phyloP scores from a whole-genome alignment of 2,113 vertebrate species.

The Accipiter cooperii region DNA sequence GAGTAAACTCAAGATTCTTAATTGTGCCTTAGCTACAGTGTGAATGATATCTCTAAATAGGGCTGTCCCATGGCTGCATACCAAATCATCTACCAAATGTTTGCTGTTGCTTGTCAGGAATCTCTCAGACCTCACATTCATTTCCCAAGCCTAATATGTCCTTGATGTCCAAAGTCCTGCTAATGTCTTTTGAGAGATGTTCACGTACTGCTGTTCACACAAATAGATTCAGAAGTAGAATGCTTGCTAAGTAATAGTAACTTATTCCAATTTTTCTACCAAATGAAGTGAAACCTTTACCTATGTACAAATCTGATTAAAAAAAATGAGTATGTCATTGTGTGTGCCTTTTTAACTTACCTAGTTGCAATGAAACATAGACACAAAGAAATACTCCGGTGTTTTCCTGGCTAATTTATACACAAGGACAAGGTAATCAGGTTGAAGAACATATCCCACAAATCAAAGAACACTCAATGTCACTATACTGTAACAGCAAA shows the following conservation, averaged over 20 bases:
- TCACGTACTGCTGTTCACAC: not conserved
- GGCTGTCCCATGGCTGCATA: conserved; percentile 33
- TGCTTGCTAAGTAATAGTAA: not conserved
- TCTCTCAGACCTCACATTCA: not conserved
- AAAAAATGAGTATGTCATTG: not conserved
- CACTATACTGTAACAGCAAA: not conserved
- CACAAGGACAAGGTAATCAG: not conserved
- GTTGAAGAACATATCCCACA: not conserved
- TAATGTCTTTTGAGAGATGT: not conserved
- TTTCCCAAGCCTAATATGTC: not conserved
- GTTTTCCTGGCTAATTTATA: not conserved
- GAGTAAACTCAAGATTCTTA: conserved; percentile 64
- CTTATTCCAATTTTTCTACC: not conserved
- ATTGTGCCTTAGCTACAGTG: conserved; percentile 32
- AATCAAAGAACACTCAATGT: not conserved
- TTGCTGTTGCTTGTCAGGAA: conserved; percentile 36
- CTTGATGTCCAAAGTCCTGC: not conserved
- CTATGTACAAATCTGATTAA: not conserved
- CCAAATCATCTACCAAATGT: conserved; percentile 37
- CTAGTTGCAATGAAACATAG: not conserved
- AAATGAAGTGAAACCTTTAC: not conserved
- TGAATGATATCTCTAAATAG: conserved; percentile 76
- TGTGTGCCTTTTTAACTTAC: not conserved
- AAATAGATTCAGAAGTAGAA: not conserved
- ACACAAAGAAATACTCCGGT: not conserved